Percentiles rank a stretch among this genome's conserved stretches.
phyloP scores from a whole-genome alignment of 2,888 invertebrate species.

The Pollenia amentaria region DNA sequence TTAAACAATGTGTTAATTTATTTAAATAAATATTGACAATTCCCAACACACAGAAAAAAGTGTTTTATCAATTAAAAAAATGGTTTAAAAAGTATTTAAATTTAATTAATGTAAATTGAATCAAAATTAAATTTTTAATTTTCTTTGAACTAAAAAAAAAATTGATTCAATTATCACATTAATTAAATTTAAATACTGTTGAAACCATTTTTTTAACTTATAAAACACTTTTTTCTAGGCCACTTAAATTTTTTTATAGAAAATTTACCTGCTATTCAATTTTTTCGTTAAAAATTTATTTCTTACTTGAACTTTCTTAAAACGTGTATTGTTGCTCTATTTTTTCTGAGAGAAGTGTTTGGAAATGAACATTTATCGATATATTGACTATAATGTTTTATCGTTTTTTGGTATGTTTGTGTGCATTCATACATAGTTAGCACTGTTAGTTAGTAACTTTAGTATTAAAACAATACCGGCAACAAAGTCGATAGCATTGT shows the following conservation, averaged over 20 bases:
- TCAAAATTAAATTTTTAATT: too few relatives aligned
- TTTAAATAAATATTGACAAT: too few relatives aligned
- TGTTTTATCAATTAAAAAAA: too few relatives aligned
- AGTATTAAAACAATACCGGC: neutral
- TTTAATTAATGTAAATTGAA: too few relatives aligned
- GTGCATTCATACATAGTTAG: constrained; percentile 1
- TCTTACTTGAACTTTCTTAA: neutral
- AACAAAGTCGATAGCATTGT: constrained; percentile 1
- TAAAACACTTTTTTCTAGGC: too few relatives aligned
- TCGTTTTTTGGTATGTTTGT: neutral
- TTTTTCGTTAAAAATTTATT: neutral
- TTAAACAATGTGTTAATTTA: too few relatives aligned
- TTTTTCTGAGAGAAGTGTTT: neutral
- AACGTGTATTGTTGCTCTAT: neutral
- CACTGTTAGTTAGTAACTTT: constrained; percentile 35
- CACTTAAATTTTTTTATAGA: neutral
- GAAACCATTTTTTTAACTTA: too few relatives aligned
- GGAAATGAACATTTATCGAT: neutral
- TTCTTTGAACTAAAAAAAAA: too few relatives aligned
- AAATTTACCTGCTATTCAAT: neutral
- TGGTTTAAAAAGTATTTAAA: too few relatives aligned
- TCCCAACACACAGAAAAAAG: too few relatives aligned
- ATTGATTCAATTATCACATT: too few relatives aligned
- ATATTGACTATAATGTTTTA: neutral
- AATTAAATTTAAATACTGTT: too few relatives aligned